Base-by-base conservation (phyloP, 2,888 invertebrate genomes). In the Poecilus cupreus region DNA sequence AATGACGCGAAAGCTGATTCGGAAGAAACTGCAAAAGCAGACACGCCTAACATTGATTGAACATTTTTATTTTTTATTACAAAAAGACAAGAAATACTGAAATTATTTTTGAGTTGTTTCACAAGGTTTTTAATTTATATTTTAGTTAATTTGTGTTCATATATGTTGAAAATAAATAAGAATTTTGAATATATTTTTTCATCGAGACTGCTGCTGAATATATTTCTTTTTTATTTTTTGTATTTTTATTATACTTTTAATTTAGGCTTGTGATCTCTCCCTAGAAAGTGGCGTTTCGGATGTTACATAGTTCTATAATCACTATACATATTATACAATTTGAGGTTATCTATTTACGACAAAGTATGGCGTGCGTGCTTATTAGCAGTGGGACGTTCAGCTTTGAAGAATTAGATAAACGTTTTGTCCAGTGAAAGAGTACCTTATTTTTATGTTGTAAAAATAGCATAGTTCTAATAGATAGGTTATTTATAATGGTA, bases 361-460 rank as follows among this genome's bases (percentile, higher is more conserved):
- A 68, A 68, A 68, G 64, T 60, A 26, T 32, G 60, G 26, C 60
- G 64, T 68, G 26, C 10, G 72, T n/a, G n/a, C 46, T 72, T 46
- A 0, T 5, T 16, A 70, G 18, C 46, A n/a, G 32, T 76, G 37
- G 16, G 5, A 54, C 76, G 49, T 54, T n/a, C 57, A 57, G 16
- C 37, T 46, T 46, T 75, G 20, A 64, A 78, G 39, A 64, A 46
- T 68, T 68, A 68, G 64, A 68, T 68, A 68, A 68, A 68, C 49
- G n/a, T 79, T 79, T 72, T 81, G 82, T 85, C 83, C 84, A 85
- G 84, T 85, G 84, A 84, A 82, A 82, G 81, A 85, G 84, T 85
- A 85, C 85, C 85, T 84, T 83, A 84, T 84, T 85, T 84, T 84
- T 85, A 83, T 82, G 80, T 82, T 80, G 46, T 72, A 72, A 43